A percentile compares a stretch with the other conserved stretches of the same genome.
phyloP scores from a whole-genome alignment of 2,113 vertebrate species.

The Apodemus sylvaticus region DNA sequence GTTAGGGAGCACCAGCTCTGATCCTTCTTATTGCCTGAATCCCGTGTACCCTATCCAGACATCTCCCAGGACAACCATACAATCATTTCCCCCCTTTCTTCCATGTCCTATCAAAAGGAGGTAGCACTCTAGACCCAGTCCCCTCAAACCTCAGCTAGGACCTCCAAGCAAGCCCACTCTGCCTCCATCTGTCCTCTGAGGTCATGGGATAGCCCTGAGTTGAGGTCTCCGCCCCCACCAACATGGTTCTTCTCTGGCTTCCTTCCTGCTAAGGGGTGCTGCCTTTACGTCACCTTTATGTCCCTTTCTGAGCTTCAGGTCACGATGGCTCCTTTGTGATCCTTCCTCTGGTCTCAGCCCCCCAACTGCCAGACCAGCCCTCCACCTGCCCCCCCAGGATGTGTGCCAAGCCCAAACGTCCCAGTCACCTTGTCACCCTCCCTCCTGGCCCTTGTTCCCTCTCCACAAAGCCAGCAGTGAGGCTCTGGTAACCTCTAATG shows the following conservation, averaged over 20 bases:
- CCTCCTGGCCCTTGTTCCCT: neutral
- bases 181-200: neutral
- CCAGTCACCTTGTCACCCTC: neutral
- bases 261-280: neutral
- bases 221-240: neutral
- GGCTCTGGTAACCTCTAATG: neutral
- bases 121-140: neutral
- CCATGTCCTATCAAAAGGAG: neutral
- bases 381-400: no score
- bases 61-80: neutral
- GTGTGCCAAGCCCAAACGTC: neutral
- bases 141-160: neutral
- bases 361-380: neutral
- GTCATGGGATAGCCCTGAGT: neutral
- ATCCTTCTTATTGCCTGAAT: neutral
- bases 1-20: neutral
- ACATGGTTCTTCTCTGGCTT: neutral
- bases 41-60: no score
- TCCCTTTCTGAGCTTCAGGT: neutral
- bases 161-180: fast-evolving
- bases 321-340: no score
- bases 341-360: neutral
- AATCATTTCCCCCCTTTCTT: fast-evolving
- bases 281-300: no score
- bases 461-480: neutral